Percentiles rank a stretch among this genome's conserved stretches.
Conservation (phyloP, 92 coral and sea anemone species). For the Zoanthus solanderi region DNA sequence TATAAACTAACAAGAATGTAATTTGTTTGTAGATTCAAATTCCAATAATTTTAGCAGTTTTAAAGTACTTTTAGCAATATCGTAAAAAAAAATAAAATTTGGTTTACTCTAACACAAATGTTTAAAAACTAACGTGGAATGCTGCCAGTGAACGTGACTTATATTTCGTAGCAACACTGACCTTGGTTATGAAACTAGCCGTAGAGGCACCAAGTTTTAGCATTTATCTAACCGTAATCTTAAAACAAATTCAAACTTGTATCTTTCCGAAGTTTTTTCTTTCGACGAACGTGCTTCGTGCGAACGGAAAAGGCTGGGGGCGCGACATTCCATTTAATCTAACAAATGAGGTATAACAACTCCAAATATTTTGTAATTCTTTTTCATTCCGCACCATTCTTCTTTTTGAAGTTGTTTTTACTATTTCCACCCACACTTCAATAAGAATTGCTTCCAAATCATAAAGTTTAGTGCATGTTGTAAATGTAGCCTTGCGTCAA, state of each 20-base stretch:
- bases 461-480: neutral
- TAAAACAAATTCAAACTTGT: conserved; percentile 4
- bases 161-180: neutral
- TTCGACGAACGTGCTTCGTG: neutral
- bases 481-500: conserved; percentile 3
- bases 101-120: neutral
- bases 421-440: conserved; percentile 20
- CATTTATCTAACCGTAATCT: conserved; percentile 19
- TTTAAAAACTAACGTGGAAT: neutral
- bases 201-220: conserved; percentile 25
- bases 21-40: neutral
- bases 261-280: neutral
- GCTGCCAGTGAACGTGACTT: conserved; percentile 34
- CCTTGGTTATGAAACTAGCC: conserved; percentile 15
- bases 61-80: neutral
- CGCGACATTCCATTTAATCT: conserved; percentile 41
- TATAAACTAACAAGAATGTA: neutral
- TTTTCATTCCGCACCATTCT: neutral
- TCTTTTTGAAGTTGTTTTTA: neutral
- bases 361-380: conserved; percentile 10
- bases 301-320: conserved; percentile 14
- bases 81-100: neutral
- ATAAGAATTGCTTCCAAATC: neutral
- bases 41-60: neutral
- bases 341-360: neutral